phyloP scores from a whole-genome alignment of 2,888 invertebrate genomes.

The Scaptomyza cyrtandrae region DNA sequence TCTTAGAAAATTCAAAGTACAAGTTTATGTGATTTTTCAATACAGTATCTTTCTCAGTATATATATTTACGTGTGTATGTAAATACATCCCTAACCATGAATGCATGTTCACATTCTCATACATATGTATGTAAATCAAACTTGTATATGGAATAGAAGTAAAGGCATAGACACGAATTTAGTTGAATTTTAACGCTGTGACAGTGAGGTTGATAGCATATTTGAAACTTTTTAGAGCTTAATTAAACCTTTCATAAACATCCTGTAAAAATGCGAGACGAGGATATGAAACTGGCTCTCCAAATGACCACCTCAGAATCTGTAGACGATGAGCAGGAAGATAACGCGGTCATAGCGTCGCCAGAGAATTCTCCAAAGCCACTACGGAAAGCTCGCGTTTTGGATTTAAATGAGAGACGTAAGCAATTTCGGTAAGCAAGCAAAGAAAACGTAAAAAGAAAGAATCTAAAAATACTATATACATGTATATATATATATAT shows the following conservation, averaged over 20 bases:
- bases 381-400: conserved; percentile 87
- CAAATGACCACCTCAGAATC: conserved; percentile 85
- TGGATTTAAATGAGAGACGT: conserved; percentile 88
- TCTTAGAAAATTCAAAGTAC: conserved; percentile 71
- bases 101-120: conserved; percentile 11
- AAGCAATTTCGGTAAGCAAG: conserved; percentile 88
- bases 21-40: conserved; percentile 46
- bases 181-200: conserved; percentile 56
- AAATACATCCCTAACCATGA: not conserved
- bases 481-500: too few relatives aligned
- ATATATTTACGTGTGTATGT: conserved; percentile 10
- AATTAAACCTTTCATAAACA: not conserved
- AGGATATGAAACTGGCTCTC: conserved; percentile 88
- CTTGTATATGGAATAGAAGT: conserved; percentile 51
- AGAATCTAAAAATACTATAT: conserved; percentile 25
- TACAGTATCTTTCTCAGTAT: conserved; percentile 49
- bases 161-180: conserved; percentile 48
- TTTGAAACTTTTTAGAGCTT: not conserved
- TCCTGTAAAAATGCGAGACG: conserved; percentile 56
- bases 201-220: conserved; percentile 42
- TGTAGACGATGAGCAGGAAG: conserved; percentile 64
- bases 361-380: conserved; percentile 87
- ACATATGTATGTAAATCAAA: conserved; percentile 42
- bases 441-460: not conserved
- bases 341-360: conserved; percentile 72